A percentile compares a stretch with the other conserved stretches of the same genome.
Evolutionary conservation across 37 sponge, comb jelly and placozoan genomes (phyloP).

Genomic region (Bolinopsis microptera): DNA sequence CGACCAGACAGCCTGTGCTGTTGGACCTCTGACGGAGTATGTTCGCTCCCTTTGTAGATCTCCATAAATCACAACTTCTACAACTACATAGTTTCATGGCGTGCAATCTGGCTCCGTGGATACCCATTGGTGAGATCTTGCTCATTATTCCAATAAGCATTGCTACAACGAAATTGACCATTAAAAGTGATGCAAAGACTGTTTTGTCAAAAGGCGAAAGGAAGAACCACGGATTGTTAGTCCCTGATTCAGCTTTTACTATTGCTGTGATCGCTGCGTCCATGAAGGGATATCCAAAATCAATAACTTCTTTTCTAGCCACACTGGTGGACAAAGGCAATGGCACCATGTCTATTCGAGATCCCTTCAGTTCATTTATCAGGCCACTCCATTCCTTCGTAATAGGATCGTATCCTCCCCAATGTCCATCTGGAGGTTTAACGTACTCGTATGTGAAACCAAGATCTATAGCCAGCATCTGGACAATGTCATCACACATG

Average conservation of each 20-base stretch:
- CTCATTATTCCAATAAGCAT: background rate
- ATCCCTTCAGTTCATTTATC: background rate
- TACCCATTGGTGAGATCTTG: conserved; percentile 19
- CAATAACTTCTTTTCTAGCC: conserved; percentile 4
- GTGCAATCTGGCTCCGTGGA: background rate
- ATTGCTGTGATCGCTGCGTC: background rate
- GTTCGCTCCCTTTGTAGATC: background rate
- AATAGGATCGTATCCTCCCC: background rate
- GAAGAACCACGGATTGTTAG: conserved; percentile 3
- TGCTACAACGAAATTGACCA: background rate
- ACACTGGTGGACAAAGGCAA: background rate
- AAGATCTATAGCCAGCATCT: background rate
- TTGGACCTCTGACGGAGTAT: background rate
- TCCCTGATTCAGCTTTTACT: background rate
- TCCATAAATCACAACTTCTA: background rate
- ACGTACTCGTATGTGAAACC: conserved; percentile 2
- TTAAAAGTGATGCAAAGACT: background rate
- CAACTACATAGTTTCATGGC: background rate
- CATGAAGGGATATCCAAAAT: conserved; percentile 14
- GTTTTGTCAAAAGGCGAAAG: background rate
- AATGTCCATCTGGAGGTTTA: conserved; percentile 20
- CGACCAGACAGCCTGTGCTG: conserved; percentile 6
- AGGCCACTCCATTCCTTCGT: background rate
- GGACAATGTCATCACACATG: background rate
- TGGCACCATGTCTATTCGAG: background rate